Evolutionary conservation across 2,797 vertebrate genomes (phyloP).

Genomic region (Acanthurus leucopareius): DNA sequence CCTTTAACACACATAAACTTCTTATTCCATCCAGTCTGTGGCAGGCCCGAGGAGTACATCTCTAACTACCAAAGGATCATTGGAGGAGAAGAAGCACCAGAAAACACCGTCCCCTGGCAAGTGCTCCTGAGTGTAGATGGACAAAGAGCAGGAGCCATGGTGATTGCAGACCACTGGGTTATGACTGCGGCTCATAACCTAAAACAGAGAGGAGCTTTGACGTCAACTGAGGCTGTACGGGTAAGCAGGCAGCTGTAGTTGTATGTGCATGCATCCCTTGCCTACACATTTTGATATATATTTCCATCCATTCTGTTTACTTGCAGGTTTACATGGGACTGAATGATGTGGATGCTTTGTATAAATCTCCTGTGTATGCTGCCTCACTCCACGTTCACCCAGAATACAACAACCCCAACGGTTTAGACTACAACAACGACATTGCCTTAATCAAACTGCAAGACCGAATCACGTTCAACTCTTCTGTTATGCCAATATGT

Average conservation of each 20-base stretch:
- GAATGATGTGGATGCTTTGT: background rate
- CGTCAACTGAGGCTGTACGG: background rate
- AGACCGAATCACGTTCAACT: constrained; percentile 58
- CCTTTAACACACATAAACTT: background rate
- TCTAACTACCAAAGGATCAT: constrained; percentile 47
- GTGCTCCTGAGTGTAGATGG: constrained; percentile 21
- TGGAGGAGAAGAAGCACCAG: constrained; percentile 60
- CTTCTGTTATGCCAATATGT: constrained; percentile 81
- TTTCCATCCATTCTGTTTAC: background rate
- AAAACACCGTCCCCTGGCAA: constrained; percentile 80
- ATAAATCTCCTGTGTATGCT: background rate
- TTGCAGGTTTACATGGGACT: constrained; percentile 2
- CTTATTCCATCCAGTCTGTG: constrained; percentile 76
- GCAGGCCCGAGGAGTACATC: constrained; percentile 46
- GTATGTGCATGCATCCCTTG: no score
- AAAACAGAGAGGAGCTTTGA: rapidly evolving
- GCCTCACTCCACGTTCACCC: constrained; percentile 54
- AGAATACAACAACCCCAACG: constrained; percentile 53
- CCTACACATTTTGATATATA: background rate
- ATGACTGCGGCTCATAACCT: constrained; percentile 82
- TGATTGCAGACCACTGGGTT: constrained; percentile 83
- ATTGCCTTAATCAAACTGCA: constrained; percentile 79
- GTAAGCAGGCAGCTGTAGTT: background rate
- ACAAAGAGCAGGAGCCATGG: constrained; percentile 63
- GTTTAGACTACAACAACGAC: constrained; percentile 63